Percentiles rank a stretch among this genome's conserved stretches.
Evolutionary conservation across 2,113 vertebrate genomes (phyloP).

Genomic region (Cervus canadensis): DNA sequence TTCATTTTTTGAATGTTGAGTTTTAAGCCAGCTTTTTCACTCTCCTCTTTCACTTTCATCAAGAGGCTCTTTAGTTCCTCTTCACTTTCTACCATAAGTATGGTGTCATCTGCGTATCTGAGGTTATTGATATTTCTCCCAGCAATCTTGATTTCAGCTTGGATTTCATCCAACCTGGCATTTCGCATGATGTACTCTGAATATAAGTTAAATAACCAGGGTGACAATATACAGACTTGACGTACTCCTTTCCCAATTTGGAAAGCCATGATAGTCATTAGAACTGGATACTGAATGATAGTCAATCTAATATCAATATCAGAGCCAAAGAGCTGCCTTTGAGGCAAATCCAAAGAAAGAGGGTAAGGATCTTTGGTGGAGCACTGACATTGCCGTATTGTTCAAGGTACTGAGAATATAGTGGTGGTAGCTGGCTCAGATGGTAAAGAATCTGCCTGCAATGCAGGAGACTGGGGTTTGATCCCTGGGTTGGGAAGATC

Average conservation of each 20-base stretch:
- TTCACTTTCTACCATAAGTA: background rate
- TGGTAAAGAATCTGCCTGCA: background rate
- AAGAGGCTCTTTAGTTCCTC: background rate
- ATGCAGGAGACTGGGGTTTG: background rate
- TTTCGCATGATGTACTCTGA: background rate
- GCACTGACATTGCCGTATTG: too few relatives aligned
- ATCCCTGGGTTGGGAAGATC: background rate
- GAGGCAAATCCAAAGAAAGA: background rate
- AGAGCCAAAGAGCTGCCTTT: background rate
- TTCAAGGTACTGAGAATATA: background rate
- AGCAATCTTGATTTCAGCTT: background rate
- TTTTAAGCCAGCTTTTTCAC: background rate
- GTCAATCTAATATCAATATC: background rate
- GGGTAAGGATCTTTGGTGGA: background rate
- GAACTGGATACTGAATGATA: background rate
- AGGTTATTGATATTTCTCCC: background rate
- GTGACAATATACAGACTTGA: background rate
- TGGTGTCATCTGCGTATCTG: background rate
- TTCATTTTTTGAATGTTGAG: background rate
- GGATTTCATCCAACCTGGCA: background rate
- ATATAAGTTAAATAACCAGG: background rate
- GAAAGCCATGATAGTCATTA: background rate
- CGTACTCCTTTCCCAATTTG: background rate
- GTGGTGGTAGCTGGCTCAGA: background rate
- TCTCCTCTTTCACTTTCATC: background rate